Base-by-base conservation (phyloP, 2,888 invertebrate genomes). In the Dioctria rufipes region DNA sequence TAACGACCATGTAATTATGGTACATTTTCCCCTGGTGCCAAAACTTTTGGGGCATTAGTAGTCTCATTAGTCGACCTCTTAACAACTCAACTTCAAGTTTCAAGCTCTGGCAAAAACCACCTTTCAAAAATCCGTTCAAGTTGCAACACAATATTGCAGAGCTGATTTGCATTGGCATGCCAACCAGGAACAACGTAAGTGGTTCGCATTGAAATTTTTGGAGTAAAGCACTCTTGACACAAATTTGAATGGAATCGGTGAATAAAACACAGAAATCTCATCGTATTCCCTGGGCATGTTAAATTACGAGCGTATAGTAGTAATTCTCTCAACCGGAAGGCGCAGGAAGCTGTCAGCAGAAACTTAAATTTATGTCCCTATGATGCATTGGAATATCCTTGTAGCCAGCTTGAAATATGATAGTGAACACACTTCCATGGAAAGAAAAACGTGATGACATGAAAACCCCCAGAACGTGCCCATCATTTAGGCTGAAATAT, bases 291-390 rank as follows among this genome's bases (percentile, higher is more conserved):
- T n/a, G 43, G 11, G 66, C 43, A 42, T 13, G 46, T n/a, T 66
- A 66, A 66, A 43, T 43, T 43, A 0, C 25, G 25, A 25, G 25
- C 25, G 25, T 25, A 2, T 25, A 25, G 25, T 25, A 42, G 66
- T 66, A 66, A 61, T 43, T 43, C 46, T 66, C 13, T 43, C 46
- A 66, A 66, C 66, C 66, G 66, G 66, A 46, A 66, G 66, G 66
- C 25, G 25, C 66, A 66, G 66, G 66, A 66, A 66, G 13, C 66
- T 66, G 66, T 66, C 66, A 46, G 9, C 43, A 66, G 42, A 5
- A 66, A 66, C 66, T 66, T 66, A 66, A 66, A 66, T 66, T 66
- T 66, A 66, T 66, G 42, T 43, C 66, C 66, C 6, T 8, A n/a
- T 42, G 39, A 66, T 66, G 43, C 46, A 66, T 6, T 66, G 43